Conservation (phyloP, 2,113 vertebrate genomes). For the Syngnathoides biaculeatus region DNA sequence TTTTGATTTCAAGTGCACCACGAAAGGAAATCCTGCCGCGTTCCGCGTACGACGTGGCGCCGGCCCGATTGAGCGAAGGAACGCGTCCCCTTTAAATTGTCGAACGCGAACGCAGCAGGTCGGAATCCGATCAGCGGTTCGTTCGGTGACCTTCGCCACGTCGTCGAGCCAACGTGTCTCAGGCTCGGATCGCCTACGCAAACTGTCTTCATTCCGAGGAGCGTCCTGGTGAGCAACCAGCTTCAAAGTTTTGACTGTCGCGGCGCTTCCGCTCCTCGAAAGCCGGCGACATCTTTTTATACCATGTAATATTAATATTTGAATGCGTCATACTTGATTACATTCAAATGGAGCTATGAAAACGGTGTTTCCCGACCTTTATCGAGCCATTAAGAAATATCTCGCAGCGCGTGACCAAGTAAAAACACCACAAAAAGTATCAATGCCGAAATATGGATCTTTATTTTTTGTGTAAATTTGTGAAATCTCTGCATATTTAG, state of each 20-base stretch:
- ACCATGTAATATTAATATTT: slow-evolving; percentile 14
- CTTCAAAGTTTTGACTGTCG: slow-evolving; percentile 15
- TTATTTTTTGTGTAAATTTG: not conserved
- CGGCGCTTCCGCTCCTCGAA: slow-evolving; percentile 9
- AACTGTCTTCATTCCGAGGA: slow-evolving; percentile 28
- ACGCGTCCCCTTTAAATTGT: slow-evolving; percentile 30
- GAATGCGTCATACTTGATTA: slow-evolving; percentile 52
- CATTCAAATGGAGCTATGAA: slow-evolving; percentile 15
- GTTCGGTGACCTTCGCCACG: slow-evolving; percentile 17
- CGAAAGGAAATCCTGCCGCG: not conserved
- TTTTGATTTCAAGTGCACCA: slow-evolving; percentile 40
- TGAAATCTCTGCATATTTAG: not conserved
- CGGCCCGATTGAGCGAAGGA: not conserved
- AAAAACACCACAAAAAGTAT: not conserved
- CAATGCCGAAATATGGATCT: not conserved
- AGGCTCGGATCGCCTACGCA: slow-evolving; percentile 26
- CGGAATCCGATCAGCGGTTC: slow-evolving; percentile 4
- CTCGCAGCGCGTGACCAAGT: not conserved
- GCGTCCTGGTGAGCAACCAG: slow-evolving; percentile 3
- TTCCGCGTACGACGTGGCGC: no score
- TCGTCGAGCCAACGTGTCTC: slow-evolving; percentile 26
- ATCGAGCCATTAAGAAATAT: not conserved
- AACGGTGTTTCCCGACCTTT: not conserved
- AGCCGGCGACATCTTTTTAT: slow-evolving; percentile 15
- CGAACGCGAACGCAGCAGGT: not conserved